Evolutionary conservation across 2,888 invertebrate genomes (phyloP).

Genomic region (Epirrhoe alternata): DNA sequence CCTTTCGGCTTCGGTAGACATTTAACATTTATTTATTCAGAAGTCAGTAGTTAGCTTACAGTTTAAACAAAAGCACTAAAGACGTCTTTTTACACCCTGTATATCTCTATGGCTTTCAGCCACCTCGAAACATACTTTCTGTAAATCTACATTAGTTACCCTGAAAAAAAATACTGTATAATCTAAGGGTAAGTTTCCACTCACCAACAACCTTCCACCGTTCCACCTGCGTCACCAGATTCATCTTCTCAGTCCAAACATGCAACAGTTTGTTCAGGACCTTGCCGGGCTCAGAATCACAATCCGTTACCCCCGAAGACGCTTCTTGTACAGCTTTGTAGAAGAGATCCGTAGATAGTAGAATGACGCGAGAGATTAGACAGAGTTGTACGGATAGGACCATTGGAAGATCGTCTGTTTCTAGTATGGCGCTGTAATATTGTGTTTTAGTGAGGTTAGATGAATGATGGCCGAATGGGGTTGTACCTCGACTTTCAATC

Average conservation of each 20-base stretch:
- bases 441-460: no score
- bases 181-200: slow-evolving; percentile 49
- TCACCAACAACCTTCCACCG: slow-evolving; percentile 92
- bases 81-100: no score
- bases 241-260: slow-evolving; percentile 92
- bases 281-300: slow-evolving; percentile 85
- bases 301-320: slow-evolving; percentile 70
- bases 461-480: no score
- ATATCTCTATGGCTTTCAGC: no score
- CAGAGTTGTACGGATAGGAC: slow-evolving; percentile 92
- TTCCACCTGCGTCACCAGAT: slow-evolving; percentile 90
- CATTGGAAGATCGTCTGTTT: slow-evolving; percentile 89
- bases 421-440: slow-evolving; percentile 87
- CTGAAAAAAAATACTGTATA: not conserved
- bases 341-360: slow-evolving; percentile 88
- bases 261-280: slow-evolving; percentile 90
- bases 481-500: no score
- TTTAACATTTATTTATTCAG: no score
- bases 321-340: slow-evolving; percentile 84
- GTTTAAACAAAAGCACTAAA: no score
- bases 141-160: no score
- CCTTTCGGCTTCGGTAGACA: no score
- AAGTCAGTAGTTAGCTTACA: no score
- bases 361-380: slow-evolving; percentile 91
- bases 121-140: no score